phyloP scores from a whole-genome alignment of 2,888 invertebrate species.

The Diplolepis rosae region DNA sequence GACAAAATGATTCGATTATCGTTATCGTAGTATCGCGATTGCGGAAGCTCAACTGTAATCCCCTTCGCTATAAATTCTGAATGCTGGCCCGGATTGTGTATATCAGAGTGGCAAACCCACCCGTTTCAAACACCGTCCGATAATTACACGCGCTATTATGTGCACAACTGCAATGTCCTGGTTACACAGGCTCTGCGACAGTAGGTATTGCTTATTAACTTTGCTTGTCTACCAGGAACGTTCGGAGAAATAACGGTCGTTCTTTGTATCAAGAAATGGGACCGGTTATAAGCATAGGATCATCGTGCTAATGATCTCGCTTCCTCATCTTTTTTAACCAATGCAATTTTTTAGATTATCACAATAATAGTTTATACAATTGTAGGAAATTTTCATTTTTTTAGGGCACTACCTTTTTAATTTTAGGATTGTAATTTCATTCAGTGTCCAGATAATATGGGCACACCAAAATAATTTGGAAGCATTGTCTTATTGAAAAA shows the following conservation, averaged over 20 bases:
- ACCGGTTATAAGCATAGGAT: constrained; percentile 63
- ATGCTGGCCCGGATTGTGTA: constrained; percentile 40
- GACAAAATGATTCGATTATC: constrained; percentile 27
- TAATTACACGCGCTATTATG: constrained; percentile 50
- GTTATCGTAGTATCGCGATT: constrained; percentile 20
- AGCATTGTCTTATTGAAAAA: too few relatives aligned
- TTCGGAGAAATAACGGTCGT: constrained; percentile 60
- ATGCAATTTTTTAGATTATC: too few relatives aligned
- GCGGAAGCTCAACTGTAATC: constrained; percentile 24
- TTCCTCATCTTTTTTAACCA: not conserved
- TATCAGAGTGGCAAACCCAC: constrained; percentile 36
- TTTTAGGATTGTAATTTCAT: too few relatives aligned
- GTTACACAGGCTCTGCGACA: constrained; percentile 46
- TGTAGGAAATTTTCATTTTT: too few relatives aligned
- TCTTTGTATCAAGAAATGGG: constrained; percentile 55
- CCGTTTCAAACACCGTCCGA: constrained; percentile 39
- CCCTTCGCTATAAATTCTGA: constrained; percentile 26
- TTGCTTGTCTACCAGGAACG: constrained; percentile 61
- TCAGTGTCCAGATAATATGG: too few relatives aligned
- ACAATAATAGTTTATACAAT: too few relatives aligned
- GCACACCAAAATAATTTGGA: too few relatives aligned
- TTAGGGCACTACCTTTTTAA: too few relatives aligned
- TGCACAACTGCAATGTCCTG: constrained; percentile 45
- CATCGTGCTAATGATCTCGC: constrained; percentile 30
- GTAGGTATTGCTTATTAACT: constrained; percentile 70